A percentile compares a stretch with the other conserved stretches of the same genome.
Evolutionary conservation across 2,113 vertebrate genomes (phyloP).

Genomic region (Leptosomus discolor): DNA sequence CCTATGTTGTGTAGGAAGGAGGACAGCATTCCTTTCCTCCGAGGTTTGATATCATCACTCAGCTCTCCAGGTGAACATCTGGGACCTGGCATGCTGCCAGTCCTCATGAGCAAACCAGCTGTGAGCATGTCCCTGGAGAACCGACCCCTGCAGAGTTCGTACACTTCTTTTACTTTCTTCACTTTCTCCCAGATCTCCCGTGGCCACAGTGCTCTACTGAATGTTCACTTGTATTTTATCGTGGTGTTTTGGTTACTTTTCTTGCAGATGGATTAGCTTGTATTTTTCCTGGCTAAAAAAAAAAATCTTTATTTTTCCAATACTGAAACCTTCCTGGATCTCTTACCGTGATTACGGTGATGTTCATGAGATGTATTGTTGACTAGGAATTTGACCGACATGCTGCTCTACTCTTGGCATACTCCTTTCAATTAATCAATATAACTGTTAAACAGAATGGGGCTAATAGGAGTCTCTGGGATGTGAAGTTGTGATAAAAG

Average conservation of each 20-base stretch:
- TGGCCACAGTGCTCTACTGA: neutral
- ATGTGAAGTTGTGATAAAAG: neutral
- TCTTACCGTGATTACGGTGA: neutral
- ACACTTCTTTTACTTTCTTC: neutral
- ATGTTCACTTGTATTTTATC: rapidly evolving
- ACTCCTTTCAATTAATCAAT: neutral
- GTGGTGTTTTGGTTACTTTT: neutral
- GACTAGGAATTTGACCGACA: neutral
- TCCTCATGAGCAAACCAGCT: neutral
- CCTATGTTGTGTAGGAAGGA: neutral
- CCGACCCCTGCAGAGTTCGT: neutral
- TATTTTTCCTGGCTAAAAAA: neutral
- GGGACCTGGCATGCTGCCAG: neutral
- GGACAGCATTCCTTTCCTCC: neutral
- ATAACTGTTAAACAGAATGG: neutral
- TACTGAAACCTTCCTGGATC: neutral
- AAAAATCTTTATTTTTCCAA: neutral
- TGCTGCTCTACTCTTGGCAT: neutral
- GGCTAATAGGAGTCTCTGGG: neutral
- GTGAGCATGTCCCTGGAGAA: rapidly evolving
- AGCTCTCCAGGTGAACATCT: neutral
- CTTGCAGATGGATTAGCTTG: neutral
- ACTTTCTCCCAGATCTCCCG: rapidly evolving
- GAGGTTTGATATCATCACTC: neutral
- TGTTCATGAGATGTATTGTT: neutral